Conservation (phyloP, 2,113 vertebrate genomes). For the Crypturellus undulatus region DNA sequence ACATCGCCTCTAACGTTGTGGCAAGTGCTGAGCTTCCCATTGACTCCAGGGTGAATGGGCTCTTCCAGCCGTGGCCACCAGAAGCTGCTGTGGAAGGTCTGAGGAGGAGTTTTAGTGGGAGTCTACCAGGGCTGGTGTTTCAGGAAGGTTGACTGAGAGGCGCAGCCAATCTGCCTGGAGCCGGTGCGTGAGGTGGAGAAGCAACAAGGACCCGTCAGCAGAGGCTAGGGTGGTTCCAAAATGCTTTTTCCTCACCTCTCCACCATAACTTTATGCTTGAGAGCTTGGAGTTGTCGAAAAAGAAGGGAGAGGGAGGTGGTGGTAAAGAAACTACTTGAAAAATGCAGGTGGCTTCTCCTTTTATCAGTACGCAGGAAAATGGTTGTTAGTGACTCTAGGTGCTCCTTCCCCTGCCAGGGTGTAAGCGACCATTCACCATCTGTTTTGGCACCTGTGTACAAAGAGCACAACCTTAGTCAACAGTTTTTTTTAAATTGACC, state of each 20-base stretch:
- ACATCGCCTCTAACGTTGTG: background rate
- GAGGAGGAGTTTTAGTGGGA: no score
- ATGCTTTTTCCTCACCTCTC: background rate
- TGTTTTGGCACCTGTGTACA: background rate
- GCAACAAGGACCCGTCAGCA: background rate
- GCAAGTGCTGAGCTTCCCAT: background rate
- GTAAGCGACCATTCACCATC: background rate
- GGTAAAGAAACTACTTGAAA: background rate
- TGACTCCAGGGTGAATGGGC: fast-evolving
- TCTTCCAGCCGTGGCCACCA: background rate
- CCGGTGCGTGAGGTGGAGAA: background rate
- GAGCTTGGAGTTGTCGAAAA: background rate
- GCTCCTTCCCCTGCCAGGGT: background rate
- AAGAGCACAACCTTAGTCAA: background rate
- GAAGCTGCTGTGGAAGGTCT: background rate
- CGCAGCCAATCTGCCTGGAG: background rate
- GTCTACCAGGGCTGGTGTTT: background rate
- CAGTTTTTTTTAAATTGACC: background rate
- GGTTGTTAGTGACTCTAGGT: background rate
- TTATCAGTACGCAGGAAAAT: background rate
- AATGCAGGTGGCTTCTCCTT: background rate
- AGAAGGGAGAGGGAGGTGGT: background rate
- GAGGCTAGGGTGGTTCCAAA: background rate
- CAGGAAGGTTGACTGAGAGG: background rate
- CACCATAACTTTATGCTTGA: background rate